Base-by-base conservation (phyloP, 2,888 invertebrate genomes). In the Drosophila multiciliata region DNA sequence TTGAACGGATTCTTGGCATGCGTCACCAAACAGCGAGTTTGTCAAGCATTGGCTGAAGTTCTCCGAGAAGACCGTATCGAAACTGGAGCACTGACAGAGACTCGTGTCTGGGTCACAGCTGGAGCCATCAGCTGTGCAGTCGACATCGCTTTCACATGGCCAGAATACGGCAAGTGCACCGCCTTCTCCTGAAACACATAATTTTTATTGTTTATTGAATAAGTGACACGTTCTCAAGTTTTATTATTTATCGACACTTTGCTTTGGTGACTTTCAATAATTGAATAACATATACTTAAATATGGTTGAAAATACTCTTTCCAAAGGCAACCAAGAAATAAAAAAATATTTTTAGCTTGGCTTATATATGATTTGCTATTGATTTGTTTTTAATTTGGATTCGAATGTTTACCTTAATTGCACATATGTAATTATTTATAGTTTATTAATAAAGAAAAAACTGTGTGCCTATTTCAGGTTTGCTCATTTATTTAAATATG, bases 1-100 rank as follows among this genome's bases (percentile, higher is more conserved):
- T 89, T 93, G 93, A 88, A 86, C 91, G 75, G 87, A 87, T 66
- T 93, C 92, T 82, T 91, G 87, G 90, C 93, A 93, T 85, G 76
- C 62, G 83, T 92, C 92, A 87, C 93, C 93, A 92, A 92, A 82
- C 72, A 89, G 91, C 80, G 91, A 89, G 90, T 91, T 91, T 85
- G 87, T 90, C 89, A 93, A 85, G 91, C 93, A 93, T 92, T 80
- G 82, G 76, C 90, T 76, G 64, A 83, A 92, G 63, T 92, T 85
- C 48, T 69, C 82, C 42, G 93, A 91, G 72, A 93, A 90, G 35
- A 93, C 92, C 68, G 78, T 70, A 64, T 92, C 91, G 52, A 92
- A 91, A 23, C 84, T 82, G 53, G 76, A 42, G 75, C 93, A 93
- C 59, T 78, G 69, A 76, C 93, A 93, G 71, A 73, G 82, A 58